Evolutionary conservation across 2,888 invertebrate genomes (phyloP).

Genomic region (Hydrotaea diabolus): DNA sequence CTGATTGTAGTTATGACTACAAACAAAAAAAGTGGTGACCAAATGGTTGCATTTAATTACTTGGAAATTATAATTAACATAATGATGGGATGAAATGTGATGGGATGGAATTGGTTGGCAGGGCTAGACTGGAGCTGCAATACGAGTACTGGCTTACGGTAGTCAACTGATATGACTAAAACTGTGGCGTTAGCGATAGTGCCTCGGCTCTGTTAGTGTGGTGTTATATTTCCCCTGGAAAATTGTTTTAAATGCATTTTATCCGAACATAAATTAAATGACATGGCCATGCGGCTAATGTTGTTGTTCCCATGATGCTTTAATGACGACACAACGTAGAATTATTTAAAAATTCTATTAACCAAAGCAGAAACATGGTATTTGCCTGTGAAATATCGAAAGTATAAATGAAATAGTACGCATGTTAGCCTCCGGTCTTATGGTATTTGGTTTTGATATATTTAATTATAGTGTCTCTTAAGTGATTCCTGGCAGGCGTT

Average conservation of each 20-base stretch:
- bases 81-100: constrained; percentile 37
- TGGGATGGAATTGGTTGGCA: not conserved
- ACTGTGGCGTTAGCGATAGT: not conserved
- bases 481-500: not conserved
- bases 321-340: not conserved
- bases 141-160: not conserved
- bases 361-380: not conserved
- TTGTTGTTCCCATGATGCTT: not conserved
- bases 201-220: not conserved
- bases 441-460: not conserved
- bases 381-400: no score
- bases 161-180: constrained; percentile 17
- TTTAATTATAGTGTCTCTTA: constrained; percentile 6
- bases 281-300: not conserved
- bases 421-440: not conserved
- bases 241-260: constrained; percentile 45
- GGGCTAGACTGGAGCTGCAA: not conserved
- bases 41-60: constrained; percentile 51
- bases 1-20: constrained; percentile 31
- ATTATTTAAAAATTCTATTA: not conserved
- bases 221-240: not conserved
- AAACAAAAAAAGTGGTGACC: constrained; percentile 28
- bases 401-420: no score
- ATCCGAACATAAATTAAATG: constrained; percentile 18
- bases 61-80: constrained; percentile 45